A percentile compares a stretch with the other conserved stretches of the same genome.
phyloP scores from a whole-genome alignment of 2,888 invertebrate genomes.

The Ditylenchus weischeri region DNA sequence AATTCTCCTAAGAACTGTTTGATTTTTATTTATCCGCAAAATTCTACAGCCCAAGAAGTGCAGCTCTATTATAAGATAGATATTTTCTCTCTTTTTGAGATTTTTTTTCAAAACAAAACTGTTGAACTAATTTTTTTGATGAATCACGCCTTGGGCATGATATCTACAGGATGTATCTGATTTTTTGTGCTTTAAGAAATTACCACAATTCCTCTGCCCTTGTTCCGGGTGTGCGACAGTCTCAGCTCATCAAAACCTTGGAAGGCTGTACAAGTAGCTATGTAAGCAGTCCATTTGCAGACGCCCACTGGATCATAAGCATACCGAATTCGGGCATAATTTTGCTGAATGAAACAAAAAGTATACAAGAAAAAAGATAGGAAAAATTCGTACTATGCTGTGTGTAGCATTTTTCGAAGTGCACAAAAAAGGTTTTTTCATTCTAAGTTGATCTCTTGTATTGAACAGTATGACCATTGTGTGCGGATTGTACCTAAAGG shows the following conservation, averaged over 20 bases:
- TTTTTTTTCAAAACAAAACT: too few species aligned
- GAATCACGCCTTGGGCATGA: too few species aligned
- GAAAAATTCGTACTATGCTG: neutral
- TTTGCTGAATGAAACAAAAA: constrained; percentile 5
- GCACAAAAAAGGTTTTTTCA: constrained; percentile 23
- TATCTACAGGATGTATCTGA: too few species aligned
- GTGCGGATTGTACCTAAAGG: constrained; percentile 38
- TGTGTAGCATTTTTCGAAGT: constrained; percentile 31
- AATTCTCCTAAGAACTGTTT: too few species aligned
- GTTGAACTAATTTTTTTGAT: too few species aligned
- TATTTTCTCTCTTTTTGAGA: too few species aligned
- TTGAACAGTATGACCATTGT: constrained; percentile 47
- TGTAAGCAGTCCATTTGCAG: constrained; percentile 36
- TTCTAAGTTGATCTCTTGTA: constrained; percentile 38
- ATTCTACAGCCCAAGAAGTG: too few species aligned
- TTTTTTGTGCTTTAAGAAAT: too few species aligned
- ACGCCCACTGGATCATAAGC: constrained; percentile 33
- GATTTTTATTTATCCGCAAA: too few species aligned
- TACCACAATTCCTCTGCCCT: too few species aligned
- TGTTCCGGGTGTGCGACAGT: constrained; percentile 20
- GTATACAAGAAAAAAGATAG: neutral
- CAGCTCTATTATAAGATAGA: too few species aligned
- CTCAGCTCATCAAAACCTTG: constrained; percentile 18
- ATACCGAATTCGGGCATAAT: constrained; percentile 26
- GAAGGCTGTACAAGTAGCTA: constrained; percentile 28